Percentiles rank a stretch among this genome's conserved stretches.
phyloP scores from a whole-genome alignment of 30 jellyfish, hydroid and myxozoan genomes.

The Aurelia sp. region DNA sequence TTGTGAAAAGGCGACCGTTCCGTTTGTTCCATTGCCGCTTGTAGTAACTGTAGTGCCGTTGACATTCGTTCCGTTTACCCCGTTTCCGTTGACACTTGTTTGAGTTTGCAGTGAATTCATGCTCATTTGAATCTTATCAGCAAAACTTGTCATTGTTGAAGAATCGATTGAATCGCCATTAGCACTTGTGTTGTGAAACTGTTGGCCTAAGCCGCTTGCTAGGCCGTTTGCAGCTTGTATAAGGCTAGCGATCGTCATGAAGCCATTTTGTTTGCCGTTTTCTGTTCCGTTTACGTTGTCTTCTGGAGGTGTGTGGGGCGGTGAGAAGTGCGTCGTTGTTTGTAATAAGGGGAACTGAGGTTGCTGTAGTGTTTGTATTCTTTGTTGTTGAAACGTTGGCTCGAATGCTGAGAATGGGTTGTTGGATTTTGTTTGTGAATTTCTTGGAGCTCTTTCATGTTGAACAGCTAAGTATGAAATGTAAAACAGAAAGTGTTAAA shows the following conservation, averaged over 20 bases:
- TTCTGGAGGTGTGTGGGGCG: constrained; percentile 98
- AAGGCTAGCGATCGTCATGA: constrained; percentile 93
- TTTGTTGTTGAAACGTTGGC: constrained; percentile 53
- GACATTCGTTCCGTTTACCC: constrained; percentile 34
- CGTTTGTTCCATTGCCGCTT: constrained; percentile 46
- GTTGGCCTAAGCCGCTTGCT: constrained; percentile 73
- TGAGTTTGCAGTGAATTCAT: constrained; percentile 66
- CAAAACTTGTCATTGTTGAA: constrained; percentile 58
- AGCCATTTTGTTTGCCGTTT: constrained; percentile 78
- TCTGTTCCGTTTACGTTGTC: constrained; percentile 55
- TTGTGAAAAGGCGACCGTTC: constrained; percentile 66
- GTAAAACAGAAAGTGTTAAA: too few relatives aligned
- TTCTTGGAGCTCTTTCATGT: constrained; percentile 98
- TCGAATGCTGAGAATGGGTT: constrained; percentile 71
- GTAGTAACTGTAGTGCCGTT: constrained; percentile 31
- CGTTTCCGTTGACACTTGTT: constrained; percentile 5
- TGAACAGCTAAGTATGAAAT: constrained; percentile 81
- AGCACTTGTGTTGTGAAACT: constrained; percentile 42
- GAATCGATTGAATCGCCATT: constrained; percentile 59
- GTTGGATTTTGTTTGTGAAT: constrained; percentile 56
- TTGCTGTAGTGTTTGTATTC: constrained; percentile 62
- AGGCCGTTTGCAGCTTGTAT: constrained; percentile 95
- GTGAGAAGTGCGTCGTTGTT: constrained; percentile 81
- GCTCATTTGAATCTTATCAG: constrained; percentile 72
- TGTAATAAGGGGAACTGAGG: constrained; percentile 79